Evolutionary conservation across 1,140 invertebrate species (phyloP), one percentile per base, ranked within the genome.

Genomic region (Sipha flava): DNA sequence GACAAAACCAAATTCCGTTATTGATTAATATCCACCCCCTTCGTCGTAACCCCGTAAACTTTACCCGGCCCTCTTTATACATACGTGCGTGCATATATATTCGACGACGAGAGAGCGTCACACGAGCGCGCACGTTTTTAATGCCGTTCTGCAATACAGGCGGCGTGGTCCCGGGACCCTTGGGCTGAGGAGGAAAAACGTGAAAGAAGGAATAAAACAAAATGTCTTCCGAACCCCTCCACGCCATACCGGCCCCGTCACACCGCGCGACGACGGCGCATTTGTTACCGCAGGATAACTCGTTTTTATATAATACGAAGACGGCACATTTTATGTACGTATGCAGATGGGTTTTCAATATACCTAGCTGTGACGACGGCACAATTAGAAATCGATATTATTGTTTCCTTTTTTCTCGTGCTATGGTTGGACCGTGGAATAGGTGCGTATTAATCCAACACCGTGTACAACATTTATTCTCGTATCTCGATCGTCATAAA

Each of bases 1-100:
- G 73, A 77, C 73, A 77, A 77, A 77, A 77, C 73, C 73, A 77
- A 77, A 77, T 77, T 77, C 73, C 49, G 73, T 77, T 77, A 77
- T 77, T 77, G 73, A 77, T 77, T 77, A 77, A 77, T 77, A 77
- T 77, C 73, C 49, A 34, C 72, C 47, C 10, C 29, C 26, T 40
- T 21, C 14, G n/a, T 18, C 23, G 16, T 14, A 75, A 6, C 49
- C 49, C 21, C 10, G n/a, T n/a, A 34, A 52, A 49, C 47, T 57
- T 54, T 54, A 66, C 64, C 62, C 5, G 21, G 26, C 66, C 66
- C 54, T 43, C 21, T 57, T 37, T 34, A 7, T 26, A 31, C 29
- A 31, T 47, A 31, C 29, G 3, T 43, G 9, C 14, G 9, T 43
- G 14, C 14, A 6, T n/a, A 5, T 43, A 43, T 43, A 43, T 64